Evolutionary conservation across 1,140 invertebrate species (phyloP).

Genomic region (Chionoecetes opilio): DNA sequence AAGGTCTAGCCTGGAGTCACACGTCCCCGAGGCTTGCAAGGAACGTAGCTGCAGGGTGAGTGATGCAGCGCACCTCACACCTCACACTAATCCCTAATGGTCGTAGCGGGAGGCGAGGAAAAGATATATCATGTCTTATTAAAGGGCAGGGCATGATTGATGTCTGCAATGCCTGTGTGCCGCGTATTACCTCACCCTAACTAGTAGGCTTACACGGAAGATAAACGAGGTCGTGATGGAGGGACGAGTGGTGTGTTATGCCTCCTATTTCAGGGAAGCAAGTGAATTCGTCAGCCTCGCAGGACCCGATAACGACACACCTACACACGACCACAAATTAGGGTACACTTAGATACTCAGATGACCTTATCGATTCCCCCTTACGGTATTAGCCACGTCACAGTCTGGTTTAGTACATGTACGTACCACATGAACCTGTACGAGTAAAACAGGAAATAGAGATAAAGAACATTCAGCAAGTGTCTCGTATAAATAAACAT

Average conservation of each 20-base stretch:
- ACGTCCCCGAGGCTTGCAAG: too few relatives aligned
- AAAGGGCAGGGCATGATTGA: constrained; percentile 14
- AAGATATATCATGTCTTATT: not conserved
- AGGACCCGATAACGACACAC: not conserved
- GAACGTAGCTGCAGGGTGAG: not conserved
- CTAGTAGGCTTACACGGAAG: not conserved
- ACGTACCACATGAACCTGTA: too few relatives aligned
- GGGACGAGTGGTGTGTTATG: not conserved
- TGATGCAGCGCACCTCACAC: not conserved
- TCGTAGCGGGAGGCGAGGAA: not conserved
- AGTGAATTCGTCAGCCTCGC: not conserved
- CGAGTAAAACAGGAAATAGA: too few relatives aligned
- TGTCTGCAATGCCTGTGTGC: not conserved
- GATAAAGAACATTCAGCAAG: too few relatives aligned
- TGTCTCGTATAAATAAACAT: too few relatives aligned
- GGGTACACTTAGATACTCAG: not conserved
- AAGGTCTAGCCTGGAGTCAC: not conserved
- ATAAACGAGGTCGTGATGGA: not conserved
- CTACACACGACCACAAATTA: not conserved
- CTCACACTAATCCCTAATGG: not conserved
- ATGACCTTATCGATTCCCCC: too few relatives aligned
- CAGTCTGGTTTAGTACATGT: too few relatives aligned
- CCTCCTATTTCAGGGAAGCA: not conserved
- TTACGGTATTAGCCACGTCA: too few relatives aligned
- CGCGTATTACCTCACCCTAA: not conserved